Evolutionary conservation across 1,140 invertebrate genomes (phyloP).

Genomic region (Idris sp.): DNA sequence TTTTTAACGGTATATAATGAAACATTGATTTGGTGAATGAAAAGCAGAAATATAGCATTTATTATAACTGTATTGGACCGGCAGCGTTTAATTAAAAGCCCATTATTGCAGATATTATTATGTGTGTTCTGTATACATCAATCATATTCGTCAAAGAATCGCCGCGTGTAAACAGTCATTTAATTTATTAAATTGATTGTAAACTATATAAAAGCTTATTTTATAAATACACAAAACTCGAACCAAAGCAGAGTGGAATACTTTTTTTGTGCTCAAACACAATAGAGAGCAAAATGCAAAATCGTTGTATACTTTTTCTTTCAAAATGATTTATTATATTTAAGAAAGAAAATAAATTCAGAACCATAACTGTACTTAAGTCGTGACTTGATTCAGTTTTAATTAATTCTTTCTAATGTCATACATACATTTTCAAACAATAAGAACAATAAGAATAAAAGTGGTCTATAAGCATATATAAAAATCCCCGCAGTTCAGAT

Average conservation of each 20-base stretch:
- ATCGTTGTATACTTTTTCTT: not conserved
- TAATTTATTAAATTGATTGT: not conserved
- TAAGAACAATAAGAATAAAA: no score
- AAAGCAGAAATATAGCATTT: constrained; percentile 17
- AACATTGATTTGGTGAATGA: constrained; percentile 7
- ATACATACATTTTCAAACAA: constrained; percentile 20
- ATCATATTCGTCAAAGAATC: not conserved
- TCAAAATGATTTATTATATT: constrained; percentile 1
- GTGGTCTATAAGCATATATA: no score
- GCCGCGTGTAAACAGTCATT: not conserved
- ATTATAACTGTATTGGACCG: constrained; percentile 31
- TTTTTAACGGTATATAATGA: constrained; percentile 22
- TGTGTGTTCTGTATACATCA: not conserved
- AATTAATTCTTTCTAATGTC: constrained; percentile 20
- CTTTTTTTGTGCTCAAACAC: not conserved
- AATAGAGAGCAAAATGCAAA: not conserved
- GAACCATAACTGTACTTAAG: constrained; percentile 12
- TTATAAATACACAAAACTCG: not conserved
- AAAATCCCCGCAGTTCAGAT: no score
- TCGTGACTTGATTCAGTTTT: constrained; percentile 29
- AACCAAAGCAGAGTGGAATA: no score
- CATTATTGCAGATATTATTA: constrained; percentile 21
- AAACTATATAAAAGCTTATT: not conserved
- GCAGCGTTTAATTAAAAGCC: constrained; percentile 30
- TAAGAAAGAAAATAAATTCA: constrained; percentile 7